Percentiles rank a stretch among this genome's conserved stretches.
These are phyloP conservation scores for Xyrichtys novacula DNA, from an alignment of 2,797 vertebrate genomes.

Conservation along the genomic window DNA sequence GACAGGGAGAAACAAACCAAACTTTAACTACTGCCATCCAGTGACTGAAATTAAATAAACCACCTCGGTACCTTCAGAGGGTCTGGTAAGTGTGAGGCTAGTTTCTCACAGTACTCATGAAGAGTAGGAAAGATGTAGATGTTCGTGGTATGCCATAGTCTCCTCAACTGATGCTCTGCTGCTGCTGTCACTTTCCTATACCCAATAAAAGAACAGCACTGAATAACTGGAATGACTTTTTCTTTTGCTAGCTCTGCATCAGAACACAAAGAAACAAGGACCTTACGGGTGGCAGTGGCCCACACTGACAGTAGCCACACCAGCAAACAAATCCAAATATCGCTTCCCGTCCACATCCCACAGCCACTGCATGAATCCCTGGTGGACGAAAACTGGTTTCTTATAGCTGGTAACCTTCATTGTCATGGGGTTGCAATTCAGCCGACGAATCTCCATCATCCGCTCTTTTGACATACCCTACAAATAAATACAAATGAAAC, in stretches of 20 bases:
- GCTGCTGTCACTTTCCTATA: conserved; percentile 89
- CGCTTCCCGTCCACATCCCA: conserved; percentile 92
- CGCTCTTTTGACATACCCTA: conserved; percentile 85
- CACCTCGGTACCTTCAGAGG: conserved; percentile 89
- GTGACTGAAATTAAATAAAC: not conserved
- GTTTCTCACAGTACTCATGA: conserved; percentile 92
- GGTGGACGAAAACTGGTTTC: conserved; percentile 90
- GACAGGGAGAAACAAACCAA: conserved; percentile 14
- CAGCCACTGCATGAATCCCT: conserved; percentile 96
- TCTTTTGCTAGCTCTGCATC: not conserved
- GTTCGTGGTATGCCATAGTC: conserved; percentile 91
- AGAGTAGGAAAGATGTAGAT: conserved; percentile 88
- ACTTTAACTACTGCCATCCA: not conserved
- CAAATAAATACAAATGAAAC: conserved; percentile 4
- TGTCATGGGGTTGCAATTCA: conserved; percentile 82
- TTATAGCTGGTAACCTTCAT: conserved; percentile 86
- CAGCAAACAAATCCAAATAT: conserved; percentile 94
- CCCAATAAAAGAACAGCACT: not conserved
- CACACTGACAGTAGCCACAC: conserved; percentile 92
- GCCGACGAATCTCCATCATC: conserved; percentile 85
- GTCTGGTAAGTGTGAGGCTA: conserved; percentile 88
- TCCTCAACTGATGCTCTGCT: conserved; percentile 87
- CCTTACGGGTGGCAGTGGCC: conserved; percentile 98
- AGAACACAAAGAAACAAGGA: conserved; percentile 4
- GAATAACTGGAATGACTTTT: not conserved